A percentile compares a stretch with the other conserved stretches of the same genome.
Evolutionary conservation across 2,888 invertebrate genomes (phyloP).

Genomic region (Linnaemya tessellans): DNA sequence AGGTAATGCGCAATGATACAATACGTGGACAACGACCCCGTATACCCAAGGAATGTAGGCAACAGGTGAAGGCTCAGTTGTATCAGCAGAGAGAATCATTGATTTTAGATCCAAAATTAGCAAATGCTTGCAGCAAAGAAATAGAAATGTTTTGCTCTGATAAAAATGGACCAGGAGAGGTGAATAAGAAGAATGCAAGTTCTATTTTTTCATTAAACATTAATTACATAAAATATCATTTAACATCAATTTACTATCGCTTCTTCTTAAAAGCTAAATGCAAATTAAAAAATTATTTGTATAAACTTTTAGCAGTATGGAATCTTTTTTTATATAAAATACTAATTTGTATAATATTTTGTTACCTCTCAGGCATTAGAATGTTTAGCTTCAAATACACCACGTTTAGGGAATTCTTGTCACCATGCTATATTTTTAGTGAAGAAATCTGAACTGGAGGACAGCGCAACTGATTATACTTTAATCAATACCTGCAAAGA

Average conservation of each 20-base stretch:
- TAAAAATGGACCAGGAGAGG: slow-evolving; percentile 86
- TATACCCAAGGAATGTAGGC: slow-evolving; percentile 94
- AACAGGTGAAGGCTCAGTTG: slow-evolving; percentile 94
- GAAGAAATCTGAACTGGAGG: slow-evolving; percentile 92
- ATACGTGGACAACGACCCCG: slow-evolving; percentile 89
- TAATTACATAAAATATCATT: slow-evolving; percentile 51
- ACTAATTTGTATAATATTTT: not conserved
- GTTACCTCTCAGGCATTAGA: slow-evolving; percentile 87
- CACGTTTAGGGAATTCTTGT: slow-evolving; percentile 88
- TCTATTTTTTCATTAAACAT: slow-evolving; percentile 50
- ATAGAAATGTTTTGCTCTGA: slow-evolving; percentile 89
- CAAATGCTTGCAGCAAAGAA: slow-evolving; percentile 91
- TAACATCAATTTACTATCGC: not conserved
- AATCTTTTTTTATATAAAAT: too few relatives aligned
- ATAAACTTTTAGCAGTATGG: too few relatives aligned
- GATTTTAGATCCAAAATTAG: slow-evolving; percentile 92
- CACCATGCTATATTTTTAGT: slow-evolving; percentile 92
- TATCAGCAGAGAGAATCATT: slow-evolving; percentile 96
- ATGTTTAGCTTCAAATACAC: slow-evolving; percentile 88
- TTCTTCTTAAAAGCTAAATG: not conserved
- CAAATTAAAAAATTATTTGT: not conserved
- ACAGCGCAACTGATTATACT: slow-evolving; percentile 94
- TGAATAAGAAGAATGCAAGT: slow-evolving; percentile 81
- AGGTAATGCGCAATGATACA: slow-evolving; percentile 95
- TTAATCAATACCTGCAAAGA: slow-evolving; percentile 92